Evolutionary conservation across 2,113 vertebrate species (phyloP), one percentile per base, ranked within the genome.

Genomic region (Hydrolagus affinis): DNA sequence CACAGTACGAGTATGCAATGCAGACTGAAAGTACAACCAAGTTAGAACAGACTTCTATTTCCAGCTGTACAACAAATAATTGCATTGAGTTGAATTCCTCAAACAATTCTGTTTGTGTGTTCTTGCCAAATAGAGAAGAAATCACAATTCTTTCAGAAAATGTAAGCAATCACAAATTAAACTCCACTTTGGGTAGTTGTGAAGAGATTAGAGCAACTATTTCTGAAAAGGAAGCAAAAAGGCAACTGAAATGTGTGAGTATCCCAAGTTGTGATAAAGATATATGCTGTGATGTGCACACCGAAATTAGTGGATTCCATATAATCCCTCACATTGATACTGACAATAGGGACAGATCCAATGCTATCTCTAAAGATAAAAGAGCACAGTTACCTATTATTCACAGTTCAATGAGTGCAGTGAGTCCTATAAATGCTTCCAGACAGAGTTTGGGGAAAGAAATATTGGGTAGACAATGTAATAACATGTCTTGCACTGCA

Each of bases 81-180:
- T 10, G n/a, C 62, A 23, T 60, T 6, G 76, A 78, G 59, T 78
- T 23, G n/a, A n/a, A 0, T 62, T 19, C 19, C 57, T 25, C 25
- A 11, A 78, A 62, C 25, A 23, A 62, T 78, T 44, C 11, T 62
- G 25, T 60, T 14, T 60, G 19, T 60, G 57, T 4, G 9, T 12
- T 62, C 76, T 12, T 44, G 44, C 62, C n/a, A 78, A 78, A 23
- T 14, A 23, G 57, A 60, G 75, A 28, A 68, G 14, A 8, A 83
- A 64, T 17, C 8, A 83, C 28, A 30, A 28, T 83, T 62, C 64
- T 30, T 83, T 83, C 28, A 83, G 78, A 68, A 59, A 83, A 66
- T 6, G 21, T 15, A 68, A 8, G 10, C 25, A 83, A n/a, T 30
- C 60, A 32, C 17, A n/a, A 62, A 80, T 28, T 59, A 64, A 25